A percentile compares a stretch with the other conserved stretches of the same genome.
These are phyloP conservation scores for Scartelaos histophorus DNA, from an alignment of 2,113 vertebrate species.

Conservation along the genomic window DNA sequence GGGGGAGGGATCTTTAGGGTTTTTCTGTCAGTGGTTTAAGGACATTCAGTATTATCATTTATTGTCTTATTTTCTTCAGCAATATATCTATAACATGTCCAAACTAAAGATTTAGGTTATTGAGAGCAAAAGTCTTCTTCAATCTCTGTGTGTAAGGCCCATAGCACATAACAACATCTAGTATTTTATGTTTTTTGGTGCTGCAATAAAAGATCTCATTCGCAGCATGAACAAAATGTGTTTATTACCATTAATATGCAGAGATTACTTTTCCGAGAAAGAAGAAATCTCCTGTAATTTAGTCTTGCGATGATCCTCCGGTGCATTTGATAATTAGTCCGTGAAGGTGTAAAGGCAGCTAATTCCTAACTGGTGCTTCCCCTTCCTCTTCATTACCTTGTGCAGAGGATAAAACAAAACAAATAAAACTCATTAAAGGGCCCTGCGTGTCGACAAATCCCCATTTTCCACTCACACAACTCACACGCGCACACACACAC, in stretches of 20 bases:
- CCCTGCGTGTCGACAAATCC: conserved; percentile 48
- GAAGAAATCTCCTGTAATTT: conserved; percentile 30
- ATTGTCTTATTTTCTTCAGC: too few species aligned
- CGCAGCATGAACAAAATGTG: not conserved
- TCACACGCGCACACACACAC: too few species aligned
- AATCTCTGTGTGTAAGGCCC: too few species aligned
- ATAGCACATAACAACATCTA: not conserved
- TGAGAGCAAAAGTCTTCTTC: too few species aligned
- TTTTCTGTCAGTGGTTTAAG: too few species aligned
- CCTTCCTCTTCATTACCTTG: conserved; percentile 42
- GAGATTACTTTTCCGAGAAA: conserved; percentile 20
- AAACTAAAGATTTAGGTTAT: too few species aligned
- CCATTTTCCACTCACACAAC: conserved; percentile 11
- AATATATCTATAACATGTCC: too few species aligned
- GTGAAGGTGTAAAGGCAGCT: conserved; percentile 45
- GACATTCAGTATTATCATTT: too few species aligned
- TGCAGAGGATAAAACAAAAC: conserved; percentile 64
- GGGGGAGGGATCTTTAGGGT: too few species aligned
- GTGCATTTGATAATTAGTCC: conserved; percentile 62
- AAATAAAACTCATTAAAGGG: conserved; percentile 69
- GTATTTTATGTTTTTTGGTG: not conserved
- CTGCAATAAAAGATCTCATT: not conserved
- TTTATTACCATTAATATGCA: conserved; percentile 26
- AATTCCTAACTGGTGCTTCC: conserved; percentile 30
- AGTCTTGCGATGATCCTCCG: conserved; percentile 43